These are phyloP conservation scores for Antedon mediterranea DNA, from an alignment of 53 echinoderm and acorn worm genomes.

Conservation along the genomic window DNA sequence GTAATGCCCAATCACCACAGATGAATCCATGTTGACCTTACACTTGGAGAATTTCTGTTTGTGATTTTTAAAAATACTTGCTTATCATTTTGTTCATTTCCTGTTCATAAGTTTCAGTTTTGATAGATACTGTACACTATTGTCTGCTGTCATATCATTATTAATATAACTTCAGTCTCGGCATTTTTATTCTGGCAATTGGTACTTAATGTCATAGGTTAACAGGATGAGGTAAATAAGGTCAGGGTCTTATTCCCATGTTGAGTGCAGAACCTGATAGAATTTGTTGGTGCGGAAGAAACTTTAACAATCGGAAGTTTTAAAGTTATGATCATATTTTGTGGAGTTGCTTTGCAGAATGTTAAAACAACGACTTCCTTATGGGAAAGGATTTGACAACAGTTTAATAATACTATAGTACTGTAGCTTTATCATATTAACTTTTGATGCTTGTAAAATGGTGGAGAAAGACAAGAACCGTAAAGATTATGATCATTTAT, in stretches of 20 bases:
- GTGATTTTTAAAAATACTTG: too few species aligned
- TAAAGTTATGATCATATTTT: neutral
- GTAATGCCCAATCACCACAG: too few species aligned
- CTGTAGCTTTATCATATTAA: neutral
- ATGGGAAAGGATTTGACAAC: neutral
- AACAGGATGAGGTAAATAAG: neutral
- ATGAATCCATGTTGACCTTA: too few species aligned
- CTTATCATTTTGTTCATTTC: too few species aligned
- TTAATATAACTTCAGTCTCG: too few species aligned
- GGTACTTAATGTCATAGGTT: neutral
- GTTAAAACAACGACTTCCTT: neutral
- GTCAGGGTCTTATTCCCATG: neutral
- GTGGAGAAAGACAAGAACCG: neutral
- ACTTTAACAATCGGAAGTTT: neutral
- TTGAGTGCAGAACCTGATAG: neutral
- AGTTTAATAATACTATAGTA: neutral
- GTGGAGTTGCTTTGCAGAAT: neutral
- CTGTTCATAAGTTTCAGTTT: too few species aligned
- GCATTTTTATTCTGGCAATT: too few species aligned
- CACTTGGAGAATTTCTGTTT: too few species aligned
- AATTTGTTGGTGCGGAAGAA: neutral
- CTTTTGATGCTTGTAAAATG: neutral
- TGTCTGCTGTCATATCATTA: too few species aligned
- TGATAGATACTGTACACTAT: too few species aligned
- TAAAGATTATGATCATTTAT: neutral